A percentile compares a stretch with the other conserved stretches of the same genome.
Conservation (phyloP, 2,888 invertebrate genomes). For the Lithophane leautieri region DNA sequence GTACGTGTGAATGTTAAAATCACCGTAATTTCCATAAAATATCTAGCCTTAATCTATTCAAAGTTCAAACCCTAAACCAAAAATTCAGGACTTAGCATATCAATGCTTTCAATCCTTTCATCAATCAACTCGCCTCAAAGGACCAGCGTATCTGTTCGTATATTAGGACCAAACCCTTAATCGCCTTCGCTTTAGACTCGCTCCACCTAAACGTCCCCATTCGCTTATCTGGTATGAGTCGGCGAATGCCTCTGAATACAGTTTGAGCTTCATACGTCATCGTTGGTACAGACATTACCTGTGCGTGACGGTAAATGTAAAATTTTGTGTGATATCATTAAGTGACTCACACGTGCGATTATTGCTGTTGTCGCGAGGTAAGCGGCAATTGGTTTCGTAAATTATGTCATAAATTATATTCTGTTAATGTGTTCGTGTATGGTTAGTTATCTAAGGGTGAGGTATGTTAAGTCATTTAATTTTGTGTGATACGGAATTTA, state of each 20-base stretch:
- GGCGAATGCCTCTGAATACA: constrained; percentile 79
- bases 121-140: constrained; percentile 59
- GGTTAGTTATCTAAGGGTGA: constrained; percentile 5
- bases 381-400: constrained; percentile 50
- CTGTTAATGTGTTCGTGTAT: constrained; percentile 39
- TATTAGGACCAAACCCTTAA: constrained; percentile 27
- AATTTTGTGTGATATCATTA: constrained; percentile 59
- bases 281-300: constrained; percentile 78
- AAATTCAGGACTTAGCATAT: constrained; percentile 43
- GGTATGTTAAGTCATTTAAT: constrained; percentile 23
- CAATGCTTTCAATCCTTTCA: constrained; percentile 49
- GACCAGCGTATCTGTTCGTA: constrained; percentile 30
- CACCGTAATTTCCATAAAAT: constrained; percentile 29
- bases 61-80: constrained; percentile 5
- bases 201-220: constrained; percentile 70
- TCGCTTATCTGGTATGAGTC: constrained; percentile 83
- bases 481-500: constrained; percentile 32
- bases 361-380: constrained; percentile 49
- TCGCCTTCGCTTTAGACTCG: constrained; percentile 53
- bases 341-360: constrained; percentile 43
- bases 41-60: constrained; percentile 18
- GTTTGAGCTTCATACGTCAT: constrained; percentile 79
- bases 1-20: background rate
- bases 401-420: constrained; percentile 55
- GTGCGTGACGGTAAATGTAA: constrained; percentile 64